A percentile compares a stretch with the other conserved stretches of the same genome.
Conservation (phyloP, 2,888 invertebrate species). For the Tenthredo distinguenda region DNA sequence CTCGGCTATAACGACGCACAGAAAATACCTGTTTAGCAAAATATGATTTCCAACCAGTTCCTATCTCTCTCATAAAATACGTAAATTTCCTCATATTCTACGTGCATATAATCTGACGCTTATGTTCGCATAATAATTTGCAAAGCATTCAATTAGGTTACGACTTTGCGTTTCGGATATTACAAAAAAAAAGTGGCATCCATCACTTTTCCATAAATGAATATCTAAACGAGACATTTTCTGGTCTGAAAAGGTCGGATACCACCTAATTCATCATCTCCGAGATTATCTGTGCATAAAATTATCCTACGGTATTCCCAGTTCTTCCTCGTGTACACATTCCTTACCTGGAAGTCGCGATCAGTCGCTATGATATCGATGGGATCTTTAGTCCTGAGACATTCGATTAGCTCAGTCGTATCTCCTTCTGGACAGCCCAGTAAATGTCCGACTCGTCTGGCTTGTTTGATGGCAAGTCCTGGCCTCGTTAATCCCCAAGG, state of each 20-base stretch:
- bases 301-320: not conserved
- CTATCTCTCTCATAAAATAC: not conserved
- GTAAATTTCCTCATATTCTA: not conserved
- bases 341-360: slow-evolving; percentile 84
- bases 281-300: not conserved
- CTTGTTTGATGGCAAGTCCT: slow-evolving; percentile 81
- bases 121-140: not conserved
- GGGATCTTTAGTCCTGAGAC: slow-evolving; percentile 83
- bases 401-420: slow-evolving; percentile 81
- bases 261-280: not conserved
- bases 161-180: not conserved
- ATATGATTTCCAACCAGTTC: not conserved
- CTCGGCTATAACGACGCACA: not conserved
- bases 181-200: not conserved
- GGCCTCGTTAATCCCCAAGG: slow-evolving; percentile 84
- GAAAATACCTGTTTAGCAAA: not conserved
- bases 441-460: slow-evolving; percentile 82
- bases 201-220: not conserved
- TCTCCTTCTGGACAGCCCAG: slow-evolving; percentile 82
- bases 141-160: not conserved
- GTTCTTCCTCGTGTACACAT: not conserved
- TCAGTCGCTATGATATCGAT: slow-evolving; percentile 84
- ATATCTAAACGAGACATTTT: not conserved
- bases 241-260: not conserved
- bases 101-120: not conserved